phyloP scores from a whole-genome alignment of 2,888 invertebrate genomes.

The Spilarctia lutea region DNA sequence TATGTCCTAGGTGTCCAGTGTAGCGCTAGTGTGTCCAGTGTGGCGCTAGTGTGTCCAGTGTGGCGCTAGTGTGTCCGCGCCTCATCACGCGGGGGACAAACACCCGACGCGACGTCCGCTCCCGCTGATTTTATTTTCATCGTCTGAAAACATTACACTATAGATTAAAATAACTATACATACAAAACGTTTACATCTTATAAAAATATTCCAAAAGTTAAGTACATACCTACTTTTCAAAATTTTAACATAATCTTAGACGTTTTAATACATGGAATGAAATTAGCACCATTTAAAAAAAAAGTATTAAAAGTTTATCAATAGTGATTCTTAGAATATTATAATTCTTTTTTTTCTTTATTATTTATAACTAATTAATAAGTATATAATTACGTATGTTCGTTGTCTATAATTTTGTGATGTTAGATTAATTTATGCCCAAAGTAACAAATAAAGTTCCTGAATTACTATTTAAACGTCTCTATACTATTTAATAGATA shows the following conservation, averaged over 20 bases:
- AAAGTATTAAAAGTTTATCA: no score
- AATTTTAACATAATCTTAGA: background rate
- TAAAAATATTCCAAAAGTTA: no score
- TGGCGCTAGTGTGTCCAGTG: conserved; percentile 49
- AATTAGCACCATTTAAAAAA: background rate
- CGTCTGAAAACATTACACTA: conserved; percentile 66
- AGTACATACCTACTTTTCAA: no score
- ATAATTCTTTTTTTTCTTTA: no score
- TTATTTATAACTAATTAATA: no score
- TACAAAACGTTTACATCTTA: background rate
- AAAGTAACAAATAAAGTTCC: background rate
- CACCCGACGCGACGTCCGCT: conserved; percentile 88
- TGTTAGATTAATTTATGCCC: background rate
- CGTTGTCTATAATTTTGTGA: background rate
- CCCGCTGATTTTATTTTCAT: conserved; percentile 87
- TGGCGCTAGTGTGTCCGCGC: conserved; percentile 71
- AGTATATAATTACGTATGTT: background rate
- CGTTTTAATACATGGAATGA: background rate
- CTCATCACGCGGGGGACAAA: conserved; percentile 88
- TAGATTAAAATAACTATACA: background rate
- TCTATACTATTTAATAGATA: no score
- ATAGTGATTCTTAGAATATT: background rate
- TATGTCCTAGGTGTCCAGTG: conserved; percentile 24
- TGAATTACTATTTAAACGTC: background rate
- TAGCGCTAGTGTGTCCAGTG: conserved; percentile 50